A percentile compares a stretch with the other conserved stretches of the same genome.
Evolutionary conservation across 2,113 vertebrate species (phyloP).

Genomic region (Thryonomys swinderianus): DNA sequence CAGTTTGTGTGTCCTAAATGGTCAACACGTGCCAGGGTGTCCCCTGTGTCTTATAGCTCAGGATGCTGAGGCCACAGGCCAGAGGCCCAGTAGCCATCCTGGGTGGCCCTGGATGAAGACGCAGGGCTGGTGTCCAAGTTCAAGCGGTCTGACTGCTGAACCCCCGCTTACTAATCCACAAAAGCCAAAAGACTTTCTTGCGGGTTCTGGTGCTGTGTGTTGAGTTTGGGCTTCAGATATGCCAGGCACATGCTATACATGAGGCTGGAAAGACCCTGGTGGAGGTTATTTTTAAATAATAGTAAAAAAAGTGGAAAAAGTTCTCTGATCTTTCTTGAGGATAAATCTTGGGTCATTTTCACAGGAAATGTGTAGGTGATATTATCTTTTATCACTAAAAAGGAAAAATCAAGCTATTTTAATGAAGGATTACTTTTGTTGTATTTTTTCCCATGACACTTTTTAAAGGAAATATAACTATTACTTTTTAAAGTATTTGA

Average conservation of each 20-base stretch:
- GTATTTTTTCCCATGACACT: background rate
- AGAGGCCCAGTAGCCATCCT: background rate
- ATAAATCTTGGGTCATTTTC: background rate
- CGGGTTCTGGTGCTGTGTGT: background rate
- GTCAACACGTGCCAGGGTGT: background rate
- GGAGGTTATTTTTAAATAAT: background rate
- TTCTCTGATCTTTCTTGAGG: background rate
- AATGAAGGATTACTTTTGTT: background rate
- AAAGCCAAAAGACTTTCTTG: background rate
- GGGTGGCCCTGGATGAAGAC: background rate
- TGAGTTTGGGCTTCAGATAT: background rate
- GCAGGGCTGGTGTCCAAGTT: background rate
- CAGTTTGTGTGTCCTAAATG: background rate
- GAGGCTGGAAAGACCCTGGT: background rate
- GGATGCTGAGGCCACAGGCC: background rate
- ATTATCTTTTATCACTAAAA: background rate
- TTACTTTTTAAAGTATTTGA: conserved; percentile 47
- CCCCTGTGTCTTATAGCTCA: background rate
- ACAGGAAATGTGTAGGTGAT: background rate
- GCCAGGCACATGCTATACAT: background rate
- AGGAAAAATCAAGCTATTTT: background rate
- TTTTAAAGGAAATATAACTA: conserved; percentile 14
- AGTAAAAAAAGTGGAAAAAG: background rate
- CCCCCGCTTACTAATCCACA: background rate
- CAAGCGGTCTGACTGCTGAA: background rate